These are phyloP conservation scores for Odontomyia ornata DNA, from an alignment of 2,888 invertebrate genomes.

Conservation along the genomic window DNA sequence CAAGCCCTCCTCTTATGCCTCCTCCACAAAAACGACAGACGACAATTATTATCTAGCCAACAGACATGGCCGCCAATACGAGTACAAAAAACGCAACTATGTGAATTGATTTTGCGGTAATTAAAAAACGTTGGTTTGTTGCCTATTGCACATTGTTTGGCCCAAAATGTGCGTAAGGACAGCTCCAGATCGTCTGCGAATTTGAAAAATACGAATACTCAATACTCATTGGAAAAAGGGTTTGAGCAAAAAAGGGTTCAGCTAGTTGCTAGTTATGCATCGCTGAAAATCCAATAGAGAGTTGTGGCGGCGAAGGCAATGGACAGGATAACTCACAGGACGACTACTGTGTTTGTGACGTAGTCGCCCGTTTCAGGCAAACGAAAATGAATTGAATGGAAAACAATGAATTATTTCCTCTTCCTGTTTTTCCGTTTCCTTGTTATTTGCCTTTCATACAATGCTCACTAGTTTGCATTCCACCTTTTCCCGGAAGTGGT, in stretches of 20 bases:
- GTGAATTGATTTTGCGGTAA: conserved; percentile 18
- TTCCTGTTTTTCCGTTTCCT: conserved; percentile 8
- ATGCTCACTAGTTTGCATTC: no score
- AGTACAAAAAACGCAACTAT: not conserved
- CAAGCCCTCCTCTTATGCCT: no score
- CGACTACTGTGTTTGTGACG: no score
- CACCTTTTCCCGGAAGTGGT: no score
- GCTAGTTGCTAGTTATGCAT: no score
- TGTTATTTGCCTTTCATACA: not conserved
- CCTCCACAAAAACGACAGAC: not conserved
- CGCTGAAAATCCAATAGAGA: no score
- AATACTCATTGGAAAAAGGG: no score
- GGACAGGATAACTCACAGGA: no score
- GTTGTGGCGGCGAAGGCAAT: no score
- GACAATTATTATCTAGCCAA: conserved; percentile 5
- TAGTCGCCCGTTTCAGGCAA: no score
- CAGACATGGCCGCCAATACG: not conserved
- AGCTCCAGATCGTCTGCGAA: not conserved
- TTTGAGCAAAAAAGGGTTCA: no score
- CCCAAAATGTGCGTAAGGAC: not conserved
- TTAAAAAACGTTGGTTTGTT: conserved; percentile 4
- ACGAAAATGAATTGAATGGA: conserved; percentile 7
- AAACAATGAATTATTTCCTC: conserved; percentile 3
- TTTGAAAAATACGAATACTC: not conserved
- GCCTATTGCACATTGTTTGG: not conserved